Conservation (phyloP, 2,797 vertebrate genomes). For the Cichlasoma orientale region DNA sequence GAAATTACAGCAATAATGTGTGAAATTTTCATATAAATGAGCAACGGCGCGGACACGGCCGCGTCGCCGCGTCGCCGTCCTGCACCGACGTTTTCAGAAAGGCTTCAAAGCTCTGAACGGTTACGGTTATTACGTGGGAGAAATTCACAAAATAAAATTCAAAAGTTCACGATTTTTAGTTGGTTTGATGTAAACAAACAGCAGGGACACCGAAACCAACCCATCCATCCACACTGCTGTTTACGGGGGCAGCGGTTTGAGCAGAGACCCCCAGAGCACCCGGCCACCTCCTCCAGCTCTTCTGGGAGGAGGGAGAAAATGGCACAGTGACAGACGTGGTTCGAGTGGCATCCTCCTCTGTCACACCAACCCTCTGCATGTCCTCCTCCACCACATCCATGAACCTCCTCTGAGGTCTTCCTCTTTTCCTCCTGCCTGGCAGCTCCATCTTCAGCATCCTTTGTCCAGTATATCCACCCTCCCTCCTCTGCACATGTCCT, state of each 20-base stretch:
- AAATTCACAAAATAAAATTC: background rate
- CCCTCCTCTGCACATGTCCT: background rate
- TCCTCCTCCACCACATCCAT: background rate
- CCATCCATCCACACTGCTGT: no score
- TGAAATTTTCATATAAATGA: background rate
- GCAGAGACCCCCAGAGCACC: background rate
- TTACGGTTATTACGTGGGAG: background rate
- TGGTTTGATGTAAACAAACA: background rate
- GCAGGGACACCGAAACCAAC: no score
- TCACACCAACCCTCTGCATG: background rate
- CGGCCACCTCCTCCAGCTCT: background rate
- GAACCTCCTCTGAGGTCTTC: background rate
- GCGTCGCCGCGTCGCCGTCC: background rate
- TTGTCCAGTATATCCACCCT: background rate
- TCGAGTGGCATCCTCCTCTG: no score
- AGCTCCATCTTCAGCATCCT: background rate
- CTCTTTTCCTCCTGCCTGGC: background rate
- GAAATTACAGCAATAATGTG: background rate
- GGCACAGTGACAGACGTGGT: no score
- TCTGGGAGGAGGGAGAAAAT: background rate
- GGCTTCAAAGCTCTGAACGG: background rate
- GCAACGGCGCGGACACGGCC: background rate
- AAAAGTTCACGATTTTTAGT: background rate
- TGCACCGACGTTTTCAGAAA: background rate
- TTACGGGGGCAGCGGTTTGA: background rate